phyloP scores from a whole-genome alignment of 2,888 invertebrate species.

The Chamaedrilus cognettii region DNA sequence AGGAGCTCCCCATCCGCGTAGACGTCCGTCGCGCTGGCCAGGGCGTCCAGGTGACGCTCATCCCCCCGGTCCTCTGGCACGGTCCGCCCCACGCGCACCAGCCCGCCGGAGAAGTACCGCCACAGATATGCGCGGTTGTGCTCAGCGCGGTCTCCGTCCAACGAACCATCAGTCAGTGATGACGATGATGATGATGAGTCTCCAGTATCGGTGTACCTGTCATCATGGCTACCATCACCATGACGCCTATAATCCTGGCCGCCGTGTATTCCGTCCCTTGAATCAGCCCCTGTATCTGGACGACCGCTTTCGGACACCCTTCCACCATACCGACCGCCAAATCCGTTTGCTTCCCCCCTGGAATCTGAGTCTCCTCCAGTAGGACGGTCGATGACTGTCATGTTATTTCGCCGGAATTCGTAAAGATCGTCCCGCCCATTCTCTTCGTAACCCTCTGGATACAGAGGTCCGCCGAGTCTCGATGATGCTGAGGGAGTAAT shows the following conservation, averaged over 20 bases:
- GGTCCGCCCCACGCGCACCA: background rate
- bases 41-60: background rate
- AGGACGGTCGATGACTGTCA: too few relatives aligned
- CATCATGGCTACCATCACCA: background rate
- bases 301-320: background rate
- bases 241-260: background rate
- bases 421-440: too few relatives aligned
- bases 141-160: too few relatives aligned
- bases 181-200: too few relatives aligned
- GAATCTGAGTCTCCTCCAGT: too few relatives aligned
- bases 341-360: background rate
- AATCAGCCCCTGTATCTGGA: background rate
- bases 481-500: too few relatives aligned
- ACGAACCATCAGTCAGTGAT: too few relatives aligned
- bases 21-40: background rate
- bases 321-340: background rate
- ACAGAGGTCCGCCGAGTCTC: too few relatives aligned
- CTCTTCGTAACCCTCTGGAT: too few relatives aligned
- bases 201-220: constrained; percentile 10
- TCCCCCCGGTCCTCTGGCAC: background rate
- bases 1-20: background rate
- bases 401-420: too few relatives aligned
- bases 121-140: too few relatives aligned
- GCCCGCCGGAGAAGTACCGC: background rate
- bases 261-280: background rate